Conservation (phyloP, 1,140 invertebrate genomes). For the Micrasema minimum region DNA sequence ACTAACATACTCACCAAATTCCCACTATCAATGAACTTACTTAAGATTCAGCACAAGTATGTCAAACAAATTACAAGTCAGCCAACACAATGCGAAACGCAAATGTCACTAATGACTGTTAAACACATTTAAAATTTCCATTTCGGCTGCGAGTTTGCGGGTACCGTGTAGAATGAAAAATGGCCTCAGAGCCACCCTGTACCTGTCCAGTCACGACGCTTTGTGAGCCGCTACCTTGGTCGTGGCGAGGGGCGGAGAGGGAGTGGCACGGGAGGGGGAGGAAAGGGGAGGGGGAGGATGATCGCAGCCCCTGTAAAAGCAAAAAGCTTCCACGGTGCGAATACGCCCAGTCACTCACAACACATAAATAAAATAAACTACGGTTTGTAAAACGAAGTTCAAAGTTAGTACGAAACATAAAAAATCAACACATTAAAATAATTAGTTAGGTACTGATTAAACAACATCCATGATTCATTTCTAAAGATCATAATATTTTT, state of each 20-base stretch:
- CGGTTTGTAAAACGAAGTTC: constrained; percentile 18
- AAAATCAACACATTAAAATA: neutral
- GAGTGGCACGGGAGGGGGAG: constrained; percentile 34
- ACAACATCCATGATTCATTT: no score
- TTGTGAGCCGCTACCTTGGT: no score
- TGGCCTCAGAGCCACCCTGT: constrained; percentile 38
- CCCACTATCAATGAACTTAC: no score
- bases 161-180: constrained; percentile 30
- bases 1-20: no score
- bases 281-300: constrained; percentile 41
- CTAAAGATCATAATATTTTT: no score
- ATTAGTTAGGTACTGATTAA: no score
- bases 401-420: neutral
- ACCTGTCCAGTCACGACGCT: constrained; percentile 47
- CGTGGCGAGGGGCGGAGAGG: no score
- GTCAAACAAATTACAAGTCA: no score
- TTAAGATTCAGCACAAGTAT: no score
- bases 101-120: no score
- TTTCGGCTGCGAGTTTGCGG: constrained; percentile 2
- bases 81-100: no score
- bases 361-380: constrained; percentile 63
- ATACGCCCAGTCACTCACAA: constrained; percentile 66
- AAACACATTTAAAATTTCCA: no score
- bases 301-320: constrained; percentile 61
- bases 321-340: constrained; percentile 66